Conservation (phyloP, 2,888 invertebrate species). For the Drosophila mimetica region DNA sequence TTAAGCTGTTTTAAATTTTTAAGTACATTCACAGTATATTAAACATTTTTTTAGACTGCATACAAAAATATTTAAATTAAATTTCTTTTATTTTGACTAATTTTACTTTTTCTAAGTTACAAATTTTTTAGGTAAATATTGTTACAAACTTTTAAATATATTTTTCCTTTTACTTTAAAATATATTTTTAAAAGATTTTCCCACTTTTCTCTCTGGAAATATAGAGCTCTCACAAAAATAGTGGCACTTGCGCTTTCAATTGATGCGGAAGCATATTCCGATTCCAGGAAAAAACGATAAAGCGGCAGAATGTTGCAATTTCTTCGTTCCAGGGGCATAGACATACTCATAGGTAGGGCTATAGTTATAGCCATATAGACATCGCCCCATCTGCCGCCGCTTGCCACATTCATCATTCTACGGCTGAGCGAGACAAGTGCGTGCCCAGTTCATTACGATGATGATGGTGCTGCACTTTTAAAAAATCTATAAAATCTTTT, state of each 20-base stretch:
- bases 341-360: conserved; percentile 16
- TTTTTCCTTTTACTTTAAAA: too few species aligned
- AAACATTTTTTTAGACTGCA: too few species aligned
- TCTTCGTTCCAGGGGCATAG: conserved; percentile 31
- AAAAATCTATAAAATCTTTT: not conserved
- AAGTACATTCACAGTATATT: too few species aligned
- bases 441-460: conserved; percentile 83
- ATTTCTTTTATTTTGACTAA: too few species aligned
- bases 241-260: conserved; percentile 51
- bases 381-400: conserved; percentile 28
- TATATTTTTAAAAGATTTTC: not conserved
- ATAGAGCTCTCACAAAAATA: conserved; percentile 21
- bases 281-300: conserved; percentile 78
- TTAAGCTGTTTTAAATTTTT: too few species aligned
- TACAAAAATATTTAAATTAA: too few species aligned
- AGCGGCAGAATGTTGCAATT: conserved; percentile 61
- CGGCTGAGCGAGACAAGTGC: conserved; percentile 82
- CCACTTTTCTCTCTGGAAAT: not conserved
- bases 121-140: too few species aligned
- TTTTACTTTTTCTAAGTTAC: too few species aligned
- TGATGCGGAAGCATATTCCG: conserved; percentile 75
- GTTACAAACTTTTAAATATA: too few species aligned
- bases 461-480: conserved; percentile 4
- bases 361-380: conserved; percentile 37
- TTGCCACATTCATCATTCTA: conserved; percentile 80